phyloP scores from a whole-genome alignment of 1,140 invertebrate species.

The Drosophila lacertosa region DNA sequence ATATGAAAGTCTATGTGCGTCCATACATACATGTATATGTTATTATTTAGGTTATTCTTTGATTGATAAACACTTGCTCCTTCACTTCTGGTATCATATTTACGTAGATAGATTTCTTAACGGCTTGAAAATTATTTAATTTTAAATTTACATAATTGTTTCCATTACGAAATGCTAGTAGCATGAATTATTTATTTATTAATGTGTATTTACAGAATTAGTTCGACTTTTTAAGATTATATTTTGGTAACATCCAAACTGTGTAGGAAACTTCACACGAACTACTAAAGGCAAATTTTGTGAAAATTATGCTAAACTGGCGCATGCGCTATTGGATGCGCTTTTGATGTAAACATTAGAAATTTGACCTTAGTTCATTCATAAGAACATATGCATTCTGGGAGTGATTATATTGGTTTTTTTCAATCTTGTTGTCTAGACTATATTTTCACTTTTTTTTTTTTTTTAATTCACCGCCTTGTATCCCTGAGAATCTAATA shows the following conservation, averaged over 20 bases:
- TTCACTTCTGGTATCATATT: no score
- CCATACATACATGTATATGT: not conserved
- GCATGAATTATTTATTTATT: slow-evolving; percentile 1
- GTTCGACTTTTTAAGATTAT: slow-evolving; percentile 43
- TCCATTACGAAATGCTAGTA: not conserved
- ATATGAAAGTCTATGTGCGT: not conserved
- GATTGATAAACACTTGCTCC: no score
- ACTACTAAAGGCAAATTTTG: slow-evolving; percentile 63
- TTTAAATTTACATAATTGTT: not conserved
- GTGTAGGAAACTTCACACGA: slow-evolving; percentile 55
- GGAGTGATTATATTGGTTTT: no score
- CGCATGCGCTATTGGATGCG: slow-evolving; percentile 19
- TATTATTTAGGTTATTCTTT: not conserved
- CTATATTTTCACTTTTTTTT: no score
- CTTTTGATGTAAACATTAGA: slow-evolving; percentile 5
- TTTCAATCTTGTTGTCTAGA: no score
- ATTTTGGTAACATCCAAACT: slow-evolving; percentile 56
- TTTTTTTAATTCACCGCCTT: no score
- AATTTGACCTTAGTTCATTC: not conserved
- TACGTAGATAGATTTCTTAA: no score
- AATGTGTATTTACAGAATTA: no score
- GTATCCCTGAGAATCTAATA: no score
- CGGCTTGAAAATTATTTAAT: no score
- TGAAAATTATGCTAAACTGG: slow-evolving; percentile 51
- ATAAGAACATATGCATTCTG: not conserved